Evolutionary conservation across 2,888 invertebrate species (phyloP).

Genomic region (Seira ritae): DNA sequence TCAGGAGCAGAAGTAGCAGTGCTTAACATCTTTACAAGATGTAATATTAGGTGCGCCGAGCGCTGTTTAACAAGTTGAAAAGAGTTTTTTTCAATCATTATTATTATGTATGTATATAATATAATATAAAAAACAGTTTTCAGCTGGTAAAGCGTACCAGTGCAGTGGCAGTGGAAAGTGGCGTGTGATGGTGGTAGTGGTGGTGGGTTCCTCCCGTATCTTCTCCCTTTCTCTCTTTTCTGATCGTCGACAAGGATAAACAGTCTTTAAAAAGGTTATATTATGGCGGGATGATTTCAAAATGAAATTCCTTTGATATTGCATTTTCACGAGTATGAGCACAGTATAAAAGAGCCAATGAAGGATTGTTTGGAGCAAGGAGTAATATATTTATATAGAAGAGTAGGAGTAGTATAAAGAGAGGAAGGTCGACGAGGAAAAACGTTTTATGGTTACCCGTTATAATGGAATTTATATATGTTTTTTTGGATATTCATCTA

Average conservation of each 20-base stretch:
- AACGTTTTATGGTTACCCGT: background rate
- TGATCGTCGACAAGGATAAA: slow-evolving; percentile 72
- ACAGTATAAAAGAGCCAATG: slow-evolving; percentile 56
- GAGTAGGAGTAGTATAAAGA: background rate
- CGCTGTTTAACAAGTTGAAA: slow-evolving; percentile 11
- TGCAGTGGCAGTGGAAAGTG: background rate
- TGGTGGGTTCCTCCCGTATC: slow-evolving; percentile 57
- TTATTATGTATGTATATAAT: background rate
- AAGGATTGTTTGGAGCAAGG: slow-evolving; percentile 53
- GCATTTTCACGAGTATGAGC: slow-evolving; percentile 71
- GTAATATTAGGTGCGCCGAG: background rate
- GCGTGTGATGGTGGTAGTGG: slow-evolving; percentile 31
- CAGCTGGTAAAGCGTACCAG: background rate
- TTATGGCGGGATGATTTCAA: slow-evolving; percentile 72
- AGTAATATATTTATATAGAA: slow-evolving; percentile 15
- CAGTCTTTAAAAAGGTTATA: slow-evolving; percentile 73
- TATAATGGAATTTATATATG: background rate
- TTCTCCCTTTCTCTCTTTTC: slow-evolving; percentile 27
- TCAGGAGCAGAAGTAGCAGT: background rate
- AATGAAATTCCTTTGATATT: slow-evolving; percentile 74
- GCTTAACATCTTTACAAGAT: slow-evolving; percentile 1
- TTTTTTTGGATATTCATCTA: slow-evolving; percentile 11
- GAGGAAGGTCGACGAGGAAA: background rate
- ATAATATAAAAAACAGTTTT: background rate
- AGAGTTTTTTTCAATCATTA: slow-evolving; percentile 3